phyloP scores from a whole-genome alignment of 2,888 invertebrate species.

The Nesidiocoris tenuis region DNA sequence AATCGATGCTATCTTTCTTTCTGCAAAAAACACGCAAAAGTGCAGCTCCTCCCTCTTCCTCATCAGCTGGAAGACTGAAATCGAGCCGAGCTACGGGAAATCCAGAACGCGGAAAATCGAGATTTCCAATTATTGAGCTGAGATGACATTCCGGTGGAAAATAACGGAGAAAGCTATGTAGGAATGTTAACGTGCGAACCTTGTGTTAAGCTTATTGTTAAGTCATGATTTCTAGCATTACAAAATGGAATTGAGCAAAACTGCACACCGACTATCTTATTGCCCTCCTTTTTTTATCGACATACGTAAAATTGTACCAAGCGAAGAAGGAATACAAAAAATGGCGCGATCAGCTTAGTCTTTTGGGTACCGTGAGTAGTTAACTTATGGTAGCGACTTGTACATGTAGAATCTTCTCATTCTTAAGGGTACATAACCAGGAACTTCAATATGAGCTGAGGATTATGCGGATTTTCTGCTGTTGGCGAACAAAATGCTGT shows the following conservation, averaged over 20 bases:
- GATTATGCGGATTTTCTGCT: neutral
- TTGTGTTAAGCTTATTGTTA: neutral
- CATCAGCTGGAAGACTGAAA: neutral
- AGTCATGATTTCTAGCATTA: neutral
- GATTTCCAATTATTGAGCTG: neutral
- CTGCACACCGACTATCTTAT: constrained; percentile 39
- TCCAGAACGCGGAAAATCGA: no score
- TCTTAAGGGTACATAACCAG: neutral
- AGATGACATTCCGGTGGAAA: neutral
- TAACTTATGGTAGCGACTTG: neutral
- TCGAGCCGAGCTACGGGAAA: no score
- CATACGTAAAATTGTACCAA: neutral
- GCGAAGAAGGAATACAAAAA: neutral
- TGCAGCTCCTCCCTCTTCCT: neutral
- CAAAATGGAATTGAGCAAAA: constrained; percentile 35
- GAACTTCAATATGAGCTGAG: neutral
- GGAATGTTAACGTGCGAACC: constrained; percentile 1
- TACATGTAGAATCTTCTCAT: neutral
- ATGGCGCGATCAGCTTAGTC: neutral
- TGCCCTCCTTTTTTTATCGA: constrained; percentile 23
- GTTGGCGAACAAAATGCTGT: neutral
- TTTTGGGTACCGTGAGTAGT: neutral
- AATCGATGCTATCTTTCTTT: no score
- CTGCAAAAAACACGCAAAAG: no score
- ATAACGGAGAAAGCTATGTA: neutral